Base-by-base conservation (phyloP, 2,797 vertebrate species). In the Rallus crepitans region DNA sequence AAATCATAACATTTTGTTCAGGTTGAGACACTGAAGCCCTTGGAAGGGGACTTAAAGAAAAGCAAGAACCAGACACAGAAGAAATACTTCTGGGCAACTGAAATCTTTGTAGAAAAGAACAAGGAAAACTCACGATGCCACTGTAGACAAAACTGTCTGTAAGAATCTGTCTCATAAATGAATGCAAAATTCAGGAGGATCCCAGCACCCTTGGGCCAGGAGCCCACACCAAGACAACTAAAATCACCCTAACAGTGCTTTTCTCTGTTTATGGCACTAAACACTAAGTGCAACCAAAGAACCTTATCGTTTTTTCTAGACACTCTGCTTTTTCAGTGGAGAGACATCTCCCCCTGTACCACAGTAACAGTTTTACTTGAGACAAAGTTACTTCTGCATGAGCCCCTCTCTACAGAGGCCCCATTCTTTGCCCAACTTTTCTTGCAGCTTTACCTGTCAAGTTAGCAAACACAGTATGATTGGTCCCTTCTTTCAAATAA, bases 41-140 rank as follows among this genome's bases (percentile, higher is more conserved):
- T 83, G 53, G 63, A 87, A 92, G 48, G 24, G 33, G 50, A 45
- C 42, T 82, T 71, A 24, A 77, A n/a, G 11, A 63, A 71, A 11
- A 55, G 1, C 0, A 2, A 72, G 23, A 77, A 60, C 7, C 14
- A 63, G 7, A 87, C 6, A 61, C 3, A 63, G 4, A 59, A 77
- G 33, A 63, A 3, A 0, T 11, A n/a, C 15, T 7, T 40, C 0
- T 15, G 15, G 20, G 25, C 30, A 75, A 30, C 5, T 63, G 12
- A 72, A 84, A 20, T 24, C 14, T 4, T 15, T 31, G 19, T 12
- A 8, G 40, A 33, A 82, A 66, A 63, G 8, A 64, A 30, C 31
- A 50, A 42, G 66, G 8, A 16, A 42, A 42, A 42, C 18, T 42
- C 42, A 42, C 19, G 18, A 18, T 42, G 17, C 42, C 42, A 42